Evolutionary conservation across 2,888 invertebrate genomes (phyloP), one percentile per base, ranked within the genome.

Genomic region (Ceratothoa steindachneri): DNA sequence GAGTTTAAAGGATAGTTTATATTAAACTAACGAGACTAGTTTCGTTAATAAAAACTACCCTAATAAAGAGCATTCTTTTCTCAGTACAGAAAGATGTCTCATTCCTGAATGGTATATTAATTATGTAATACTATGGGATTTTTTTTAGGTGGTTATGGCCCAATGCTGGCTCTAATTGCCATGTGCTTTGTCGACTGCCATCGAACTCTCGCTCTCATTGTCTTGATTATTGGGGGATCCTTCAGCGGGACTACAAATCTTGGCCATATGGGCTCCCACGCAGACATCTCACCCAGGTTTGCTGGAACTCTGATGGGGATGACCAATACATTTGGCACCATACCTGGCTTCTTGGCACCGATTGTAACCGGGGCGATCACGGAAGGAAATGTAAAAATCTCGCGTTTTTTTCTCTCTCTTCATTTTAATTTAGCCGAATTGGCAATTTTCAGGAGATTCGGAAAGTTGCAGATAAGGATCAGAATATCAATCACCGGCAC

Each of bases 271-370:
- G 71, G 73, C 53, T 75, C 77, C 55, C 77, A 77, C 53, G 69
- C 73, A 12, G 80, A 80, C 68, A 52, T 80, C 29, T 70, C 80
- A 2, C 80, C 80, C 1, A 77, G 73, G 28, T 68, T 73, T 52
- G 80, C 80, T 7, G 80, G 80, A 24, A 70, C 75, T 7, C 67
- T 80, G 27, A 81, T 81, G 80, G 82, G 82, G 5, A 72, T 82
- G 30, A 81, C 80, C 12, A 81, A 81, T 72, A 76, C 80, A 5
- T 72, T 81, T n/a, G 81, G 77, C 1, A 81, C 81, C 30, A 74
- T 82, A 22, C 77, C 84, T 83, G 53, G 83, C 82, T 27, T 85
- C 65, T 72, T 80, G 0, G 29, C 64, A 12, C 81, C 81, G 12
- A 71, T 75, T 7, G 55, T 70, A 22, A 80, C 79, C 27, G 80